Evolutionary conservation across 2,113 vertebrate genomes (phyloP), one percentile per base, ranked within the genome.

Genomic region (Rafetus swinhoei): DNA sequence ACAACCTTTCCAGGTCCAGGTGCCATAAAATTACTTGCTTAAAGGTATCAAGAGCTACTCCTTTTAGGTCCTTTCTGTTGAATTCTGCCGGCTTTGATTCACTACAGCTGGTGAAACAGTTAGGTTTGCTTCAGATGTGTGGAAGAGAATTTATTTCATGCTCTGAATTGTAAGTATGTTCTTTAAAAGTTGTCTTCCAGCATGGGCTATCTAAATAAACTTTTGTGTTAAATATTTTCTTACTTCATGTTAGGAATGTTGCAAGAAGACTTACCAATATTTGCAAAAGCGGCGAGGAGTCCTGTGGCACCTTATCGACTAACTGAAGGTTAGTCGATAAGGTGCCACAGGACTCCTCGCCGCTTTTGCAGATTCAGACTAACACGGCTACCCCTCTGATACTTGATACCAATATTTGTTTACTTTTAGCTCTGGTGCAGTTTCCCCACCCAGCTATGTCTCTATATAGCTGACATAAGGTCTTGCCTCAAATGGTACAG

Each of bases 11-110:
- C 88, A 90, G 95, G 90, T 96, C 96, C 98, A 98, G 98, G 98
- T 99, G 98, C 97, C 94, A 55, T 87, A 96, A 97, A 94, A 97
- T 97, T 96, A 95, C 96, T 94, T 88, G 95, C 94, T 95, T 96
- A 93, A 96, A 94, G 96, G 93, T 90, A 91, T 24, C 92, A 83
- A 90, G 82, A 89, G 93, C 94, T 94, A 95, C 97, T 93, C 91
- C 93, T 97, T 96, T 94, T 93, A 8, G 24, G 93, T 83, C 90
- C 91, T 95, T 93, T 87, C 93, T 96, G 88, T 89, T 89, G 32
- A 85, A 89, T 96, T 94, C 95, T 95, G 92, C 94, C 95, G 87
- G 85, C 97, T 98, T 98, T 98, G 97, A 98, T 98, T 98, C 94
- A 55, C 95, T 98, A 96, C 98, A 98, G 98, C 98, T 98, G 97